A percentile compares a stretch with the other conserved stretches of the same genome.
Conservation (phyloP, 2,113 vertebrate genomes). For the Panurus biarmicus region DNA sequence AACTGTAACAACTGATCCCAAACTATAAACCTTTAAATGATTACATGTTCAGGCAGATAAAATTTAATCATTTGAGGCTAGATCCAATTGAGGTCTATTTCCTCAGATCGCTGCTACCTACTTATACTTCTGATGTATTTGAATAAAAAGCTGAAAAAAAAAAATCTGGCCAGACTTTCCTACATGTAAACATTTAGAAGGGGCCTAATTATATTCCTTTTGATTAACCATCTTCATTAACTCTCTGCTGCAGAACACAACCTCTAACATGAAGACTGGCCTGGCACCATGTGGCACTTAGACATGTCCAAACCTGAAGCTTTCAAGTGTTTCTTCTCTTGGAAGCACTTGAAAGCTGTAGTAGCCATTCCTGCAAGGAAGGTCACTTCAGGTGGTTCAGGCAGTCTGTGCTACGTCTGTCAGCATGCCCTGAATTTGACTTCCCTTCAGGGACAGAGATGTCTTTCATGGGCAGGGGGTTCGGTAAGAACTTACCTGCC, state of each 20-base stretch:
- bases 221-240: not conserved
- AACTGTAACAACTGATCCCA: not conserved
- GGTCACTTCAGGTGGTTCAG: rapidly evolving
- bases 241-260: not conserved
- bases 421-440: not conserved
- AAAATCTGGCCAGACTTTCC: not conserved
- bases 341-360: not conserved
- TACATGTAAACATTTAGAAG: not conserved
- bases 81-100: not conserved
- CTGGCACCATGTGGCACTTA: not conserved
- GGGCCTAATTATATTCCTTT: not conserved
- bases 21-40: constrained; percentile 20
- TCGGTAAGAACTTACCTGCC: not conserved
- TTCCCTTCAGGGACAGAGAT: not conserved
- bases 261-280: not conserved
- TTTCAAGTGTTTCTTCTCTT: not conserved
- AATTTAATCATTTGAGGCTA: constrained; percentile 1
- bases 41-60: not conserved
- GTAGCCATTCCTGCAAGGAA: not conserved
- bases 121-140: not conserved
- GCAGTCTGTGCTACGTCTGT: not conserved
- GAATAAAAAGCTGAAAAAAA: not conserved
- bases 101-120: not conserved
- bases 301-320: not conserved
- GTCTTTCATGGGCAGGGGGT: rapidly evolving